phyloP scores from a whole-genome alignment of 2,888 invertebrate species.

The Merodon equestris region DNA sequence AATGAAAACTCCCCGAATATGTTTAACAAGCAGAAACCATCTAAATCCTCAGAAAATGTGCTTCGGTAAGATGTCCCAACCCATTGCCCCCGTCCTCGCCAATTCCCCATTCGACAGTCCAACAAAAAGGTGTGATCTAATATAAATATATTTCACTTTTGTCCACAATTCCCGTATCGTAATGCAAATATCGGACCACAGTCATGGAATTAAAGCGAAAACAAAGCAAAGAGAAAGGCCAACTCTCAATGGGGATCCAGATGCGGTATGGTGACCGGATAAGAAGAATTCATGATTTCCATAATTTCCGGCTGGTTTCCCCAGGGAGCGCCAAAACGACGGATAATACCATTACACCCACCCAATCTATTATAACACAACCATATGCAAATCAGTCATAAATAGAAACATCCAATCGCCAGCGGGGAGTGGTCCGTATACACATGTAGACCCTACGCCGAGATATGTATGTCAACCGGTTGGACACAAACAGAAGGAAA shows the following conservation, averaged over 20 bases:
- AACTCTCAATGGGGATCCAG: constrained; percentile 10
- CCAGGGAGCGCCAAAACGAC: constrained; percentile 12
- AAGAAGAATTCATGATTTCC: constrained; percentile 38
- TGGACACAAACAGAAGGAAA: constrained; percentile 24
- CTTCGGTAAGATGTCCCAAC: too few relatives aligned
- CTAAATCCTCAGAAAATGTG: too few relatives aligned
- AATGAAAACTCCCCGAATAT: too few relatives aligned
- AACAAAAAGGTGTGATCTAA: constrained; percentile 32
- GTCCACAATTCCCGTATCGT: constrained; percentile 8
- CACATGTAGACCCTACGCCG: constrained; percentile 1
- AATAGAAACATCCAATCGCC: constrained; percentile 5
- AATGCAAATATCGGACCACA: constrained; percentile 47
- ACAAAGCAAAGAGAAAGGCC: not conserved
- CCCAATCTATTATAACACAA: constrained; percentile 18
- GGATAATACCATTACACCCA: constrained; percentile 12
- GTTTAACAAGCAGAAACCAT: too few relatives aligned
- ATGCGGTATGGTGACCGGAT: constrained; percentile 17
- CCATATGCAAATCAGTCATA: constrained; percentile 46
- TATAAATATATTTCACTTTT: constrained; percentile 26
- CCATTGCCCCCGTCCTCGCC: too few relatives aligned
- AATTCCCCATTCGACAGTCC: too few relatives aligned
- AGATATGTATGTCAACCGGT: constrained; percentile 42
- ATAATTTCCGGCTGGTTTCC: constrained; percentile 38
- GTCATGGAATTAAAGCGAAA: constrained; percentile 2
- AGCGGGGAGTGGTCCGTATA: not conserved